phyloP scores from a whole-genome alignment of 2,797 vertebrate genomes.

The Sciurus vulgaris region DNA sequence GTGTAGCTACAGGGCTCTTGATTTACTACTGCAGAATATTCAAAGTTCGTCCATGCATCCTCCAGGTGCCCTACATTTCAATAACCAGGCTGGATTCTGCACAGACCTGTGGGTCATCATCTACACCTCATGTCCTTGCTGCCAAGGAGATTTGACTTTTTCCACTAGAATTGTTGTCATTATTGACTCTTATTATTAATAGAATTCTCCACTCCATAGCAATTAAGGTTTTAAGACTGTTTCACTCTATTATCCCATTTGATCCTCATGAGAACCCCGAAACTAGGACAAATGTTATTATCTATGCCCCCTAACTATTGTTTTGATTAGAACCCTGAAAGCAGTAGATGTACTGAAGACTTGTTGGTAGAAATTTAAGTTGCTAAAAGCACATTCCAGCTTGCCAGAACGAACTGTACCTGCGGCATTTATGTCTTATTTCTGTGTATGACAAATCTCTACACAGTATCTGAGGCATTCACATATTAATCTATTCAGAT shows the following conservation, averaged over 20 bases:
- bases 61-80: slow-evolving; percentile 66
- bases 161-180: slow-evolving; percentile 73
- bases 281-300: slow-evolving; percentile 81
- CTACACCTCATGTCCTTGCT: not conserved
- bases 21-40: slow-evolving; percentile 34
- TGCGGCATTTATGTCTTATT: slow-evolving; percentile 30
- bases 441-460: slow-evolving; percentile 30
- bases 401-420: not conserved
- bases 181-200: slow-evolving; percentile 81
- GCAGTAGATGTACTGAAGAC: slow-evolving; percentile 28
- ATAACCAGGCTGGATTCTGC: slow-evolving; percentile 1
- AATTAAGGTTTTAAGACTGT: slow-evolving; percentile 81
- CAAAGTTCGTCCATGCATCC: not conserved
- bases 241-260: slow-evolving; percentile 77
- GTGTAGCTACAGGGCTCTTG: not conserved
- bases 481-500: not conserved
- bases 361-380: slow-evolving; percentile 57
- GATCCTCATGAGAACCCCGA: slow-evolving; percentile 72
- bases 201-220: slow-evolving; percentile 75
- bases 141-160: slow-evolving; percentile 67
- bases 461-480: not conserved
- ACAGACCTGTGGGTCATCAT: not conserved
- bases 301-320: slow-evolving; percentile 66
- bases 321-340: slow-evolving; percentile 66
- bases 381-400: slow-evolving; percentile 47